Conservation (phyloP, 2,113 vertebrate species). For the Toxostoma redivivum region DNA sequence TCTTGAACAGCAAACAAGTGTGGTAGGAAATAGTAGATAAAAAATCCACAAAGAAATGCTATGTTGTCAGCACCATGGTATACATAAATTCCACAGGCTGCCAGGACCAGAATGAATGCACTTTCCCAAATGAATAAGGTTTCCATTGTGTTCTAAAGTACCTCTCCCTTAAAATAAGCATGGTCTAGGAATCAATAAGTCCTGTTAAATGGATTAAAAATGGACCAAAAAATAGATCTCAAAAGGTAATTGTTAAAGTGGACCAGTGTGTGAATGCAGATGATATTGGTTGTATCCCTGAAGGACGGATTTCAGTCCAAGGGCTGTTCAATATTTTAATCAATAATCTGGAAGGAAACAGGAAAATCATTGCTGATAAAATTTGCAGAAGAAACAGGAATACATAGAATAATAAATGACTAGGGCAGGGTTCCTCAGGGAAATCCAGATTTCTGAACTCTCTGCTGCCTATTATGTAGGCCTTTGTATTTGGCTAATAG, state of each 20-base stretch:
- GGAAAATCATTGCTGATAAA: conserved; percentile 49
- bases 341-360: conserved; percentile 45
- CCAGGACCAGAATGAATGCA: background rate
- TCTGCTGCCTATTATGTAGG: background rate
- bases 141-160: conserved; percentile 28
- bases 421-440: background rate
- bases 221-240: conserved; percentile 15
- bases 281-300: background rate
- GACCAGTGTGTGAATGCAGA: background rate
- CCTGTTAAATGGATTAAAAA: conserved; percentile 53
- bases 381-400: conserved; percentile 20
- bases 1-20: background rate
- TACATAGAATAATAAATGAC: background rate
- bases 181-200: conserved; percentile 28
- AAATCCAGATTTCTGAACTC: background rate
- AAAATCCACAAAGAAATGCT: background rate
- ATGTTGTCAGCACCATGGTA: background rate
- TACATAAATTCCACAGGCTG: background rate
- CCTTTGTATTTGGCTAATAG: background rate
- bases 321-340: conserved; percentile 29
- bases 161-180: background rate
- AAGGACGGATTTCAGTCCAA: background rate
- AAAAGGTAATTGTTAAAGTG: background rate
- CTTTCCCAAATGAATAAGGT: conserved; percentile 25
- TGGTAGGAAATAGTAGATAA: background rate